Base-by-base conservation (phyloP, 2,888 invertebrate species). In the Quadroppia sp. region DNA sequence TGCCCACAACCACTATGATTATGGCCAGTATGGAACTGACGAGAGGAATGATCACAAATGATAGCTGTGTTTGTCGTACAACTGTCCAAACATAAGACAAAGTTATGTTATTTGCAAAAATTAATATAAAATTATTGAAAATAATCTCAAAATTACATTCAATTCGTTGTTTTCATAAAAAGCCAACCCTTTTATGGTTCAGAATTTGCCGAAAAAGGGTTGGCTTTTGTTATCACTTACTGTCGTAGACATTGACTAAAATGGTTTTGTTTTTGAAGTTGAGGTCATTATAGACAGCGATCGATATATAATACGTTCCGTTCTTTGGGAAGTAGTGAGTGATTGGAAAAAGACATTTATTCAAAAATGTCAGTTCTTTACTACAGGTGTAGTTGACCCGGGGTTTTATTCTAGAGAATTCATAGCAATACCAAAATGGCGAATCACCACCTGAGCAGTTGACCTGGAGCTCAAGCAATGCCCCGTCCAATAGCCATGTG, bases 11-110 rank as follows among this genome's bases (percentile, higher is more conserved):
- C 56, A 94, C 89, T 71, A 92, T 82, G 50, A 91, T 90, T 17
- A 92, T 88, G 2, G 93, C 93, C 20, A 90, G 86, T 72, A 92
- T 84, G 76, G 90, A 89, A 82, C 91, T 93, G 40, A 88, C 86
- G 25, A 94, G 90, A 2, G 94, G 94, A 50, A 94, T 90, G 72
- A 93, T 89, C 45, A 94, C 91, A 3, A 93, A 91, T 0, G 93
- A 93, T 71, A 94, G 83, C 81, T 92, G 93, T 0, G 91, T 88
- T 81, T 91, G 89, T 76, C 87, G 88, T 48, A 87, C 87, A 36
- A 88, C 92, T 91, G n/a, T n/a, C n/a, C n/a, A n/a, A n/a, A n/a
- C n/a, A n/a, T n/a, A n/a, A n/a, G n/a, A n/a, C n/a, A n/a, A n/a
- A n/a, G n/a, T n/a, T n/a, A n/a, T n/a, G n/a, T n/a, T n/a, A n/a